These are phyloP conservation scores for Sebastiscus albofasciatus DNA, from an alignment of 2,797 vertebrate species.

Conservation along the genomic window DNA sequence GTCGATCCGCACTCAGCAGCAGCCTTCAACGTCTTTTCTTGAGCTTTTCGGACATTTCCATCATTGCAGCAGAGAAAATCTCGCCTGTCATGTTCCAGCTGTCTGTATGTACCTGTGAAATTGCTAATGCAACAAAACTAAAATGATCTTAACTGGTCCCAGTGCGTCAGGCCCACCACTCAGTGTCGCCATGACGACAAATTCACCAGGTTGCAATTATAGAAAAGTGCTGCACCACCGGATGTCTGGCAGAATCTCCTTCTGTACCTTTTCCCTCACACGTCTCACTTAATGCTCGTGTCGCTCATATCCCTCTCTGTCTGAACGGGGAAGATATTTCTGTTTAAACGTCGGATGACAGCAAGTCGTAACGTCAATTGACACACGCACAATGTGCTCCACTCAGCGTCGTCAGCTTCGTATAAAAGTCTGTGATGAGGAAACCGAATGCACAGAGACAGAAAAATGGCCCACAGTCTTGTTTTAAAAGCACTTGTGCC, in stretches of 20 bases:
- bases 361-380: conserved; percentile 10
- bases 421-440: conserved; percentile 27
- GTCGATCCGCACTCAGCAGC: not conserved
- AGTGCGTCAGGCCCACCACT: conserved; percentile 43
- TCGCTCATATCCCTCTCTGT: not conserved
- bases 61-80: not conserved
- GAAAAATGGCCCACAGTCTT: conserved; percentile 11
- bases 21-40: not conserved
- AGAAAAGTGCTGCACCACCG: conserved; percentile 46
- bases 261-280: conserved; percentile 11
- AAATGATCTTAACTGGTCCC: conserved; percentile 66
- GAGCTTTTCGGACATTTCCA: not conserved
- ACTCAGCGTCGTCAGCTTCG: conserved; percentile 6
- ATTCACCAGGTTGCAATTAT: conserved; percentile 68
- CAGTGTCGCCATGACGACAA: conserved; percentile 74
- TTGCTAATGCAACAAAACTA: conserved; percentile 68
- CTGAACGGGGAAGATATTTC: conserved; percentile 5
- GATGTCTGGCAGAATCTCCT: conserved; percentile 48
- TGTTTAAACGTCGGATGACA: conserved; percentile 7
- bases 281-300: not conserved
- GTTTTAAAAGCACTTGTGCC: conserved; percentile 14
- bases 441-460: conserved; percentile 11
- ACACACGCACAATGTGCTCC: not conserved
- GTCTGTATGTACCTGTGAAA: conserved; percentile 48
- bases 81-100: conserved; percentile 39